Base-by-base conservation (phyloP, 2,888 invertebrate species). In the Scaptomyza cyrtandrae region DNA sequence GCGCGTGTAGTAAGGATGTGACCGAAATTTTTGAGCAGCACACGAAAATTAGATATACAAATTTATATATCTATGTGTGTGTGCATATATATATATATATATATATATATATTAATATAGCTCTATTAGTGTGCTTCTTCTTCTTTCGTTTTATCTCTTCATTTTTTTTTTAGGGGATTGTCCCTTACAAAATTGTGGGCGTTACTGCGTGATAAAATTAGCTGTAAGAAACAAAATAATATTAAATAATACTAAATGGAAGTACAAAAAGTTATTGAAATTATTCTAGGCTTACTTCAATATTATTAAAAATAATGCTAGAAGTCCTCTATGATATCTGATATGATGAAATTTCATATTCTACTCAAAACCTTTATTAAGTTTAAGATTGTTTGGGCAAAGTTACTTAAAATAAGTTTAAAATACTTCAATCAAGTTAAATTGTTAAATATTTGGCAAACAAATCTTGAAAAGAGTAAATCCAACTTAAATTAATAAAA, bases 1-100 rank as follows among this genome's bases (percentile, higher is more conserved):
- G 88, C 81, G 83, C 83, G 83, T 88, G 86, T 71, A 86, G 86
- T 72, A 86, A 86, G 83, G 80, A 86, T 84, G 88, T 88, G 86
- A 88, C 69, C 84, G 67, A 88, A 88, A 88, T 83, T 82, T 82
- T 85, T 73, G 86, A 82, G 71, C 66, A 85, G 88, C 67, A 61
- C 67, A 87, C 88, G 68, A 82, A 82, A 87, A 82, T 87, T 75
- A 64, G 83, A 86, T 86, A 84, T 84, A 75, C 70, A 80, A 80
- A 86, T 75, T 75, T 78, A 27, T 41, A 37, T 45, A n/a, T 45
- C 24, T 54, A 11, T 62, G 29, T 46, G 9, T 29, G 24, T 24
- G 41, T 37, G 35, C n/a, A n/a, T n/a, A n/a, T n/a, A n/a, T n/a
- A n/a, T n/a, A n/a, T n/a, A n/a, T n/a, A n/a, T n/a, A n/a, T n/a